Base-by-base conservation (phyloP, 2,888 invertebrate species). In the Ochropleura plecta region DNA sequence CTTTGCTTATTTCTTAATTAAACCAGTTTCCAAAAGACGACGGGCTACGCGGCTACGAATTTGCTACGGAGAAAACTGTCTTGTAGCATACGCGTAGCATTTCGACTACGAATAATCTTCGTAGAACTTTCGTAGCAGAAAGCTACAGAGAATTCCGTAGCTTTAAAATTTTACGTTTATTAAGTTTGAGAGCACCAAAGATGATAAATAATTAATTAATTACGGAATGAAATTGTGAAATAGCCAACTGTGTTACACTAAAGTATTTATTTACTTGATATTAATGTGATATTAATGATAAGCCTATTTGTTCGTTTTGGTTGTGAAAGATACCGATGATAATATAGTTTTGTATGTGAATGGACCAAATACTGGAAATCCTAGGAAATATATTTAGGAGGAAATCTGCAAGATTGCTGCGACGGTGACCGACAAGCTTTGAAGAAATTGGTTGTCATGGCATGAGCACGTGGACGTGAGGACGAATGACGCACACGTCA, bases 91-190 rank as follows among this genome's bases (percentile, higher is more conserved):
- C 42, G 49, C 78, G 73, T 82, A 81, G 68, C 49, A 64, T 30
- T 30, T n/a, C 62, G 5, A 59, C 70, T 75, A 66, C 82, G 73
- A 71, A 76, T 63, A 42, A 62, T 79, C 70, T 83, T 76, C 78
- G 88, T 89, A 89, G 84, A 72, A 20, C 16, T 57, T 81, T 82
- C 79, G 81, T 78, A 82, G 85, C 69, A 3, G 14, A 40, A 5
- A 1, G 59, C 76, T 83, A 79, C 68, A 69, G 18, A 60, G 5
- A 48, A 57, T 49, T 57, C n/a, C 18, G 51, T 69, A 46, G 49
- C 16, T 30, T 42, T 30, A n/a, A 62, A 55, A n/a, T 44, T n/a
- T 9, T 12, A 10, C 10, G 16, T 18, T 66, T 30, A 8, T 12
- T 42, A 42, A 7, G 5, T 44, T 18, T 69, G 10, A 69, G 12